Conservation (phyloP, 2,888 invertebrate species). For the Nematopogon swammerdamellus region DNA sequence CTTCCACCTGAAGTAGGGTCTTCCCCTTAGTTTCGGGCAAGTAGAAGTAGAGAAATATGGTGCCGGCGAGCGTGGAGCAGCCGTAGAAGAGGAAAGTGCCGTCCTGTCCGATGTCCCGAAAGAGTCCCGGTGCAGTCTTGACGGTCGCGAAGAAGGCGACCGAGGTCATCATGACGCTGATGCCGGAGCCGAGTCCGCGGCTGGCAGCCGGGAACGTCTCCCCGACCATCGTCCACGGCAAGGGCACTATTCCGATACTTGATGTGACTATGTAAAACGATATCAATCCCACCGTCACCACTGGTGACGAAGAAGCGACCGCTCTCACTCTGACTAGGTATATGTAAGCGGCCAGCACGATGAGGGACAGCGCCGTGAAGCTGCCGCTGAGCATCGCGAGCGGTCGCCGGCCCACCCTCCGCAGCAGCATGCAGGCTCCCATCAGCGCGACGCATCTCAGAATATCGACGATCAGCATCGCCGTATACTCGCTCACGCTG, state of each 20-base stretch:
- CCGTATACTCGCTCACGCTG: constrained; percentile 56
- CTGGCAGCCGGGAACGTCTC: constrained; percentile 66
- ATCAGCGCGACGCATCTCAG: constrained; percentile 59
- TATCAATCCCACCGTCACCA: constrained; percentile 47
- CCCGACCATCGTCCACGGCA: constrained; percentile 75
- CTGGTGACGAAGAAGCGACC: constrained; percentile 26
- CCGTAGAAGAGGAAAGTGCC: constrained; percentile 65
- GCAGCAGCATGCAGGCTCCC: constrained; percentile 58
- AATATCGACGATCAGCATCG: constrained; percentile 63
- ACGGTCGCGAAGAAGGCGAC: constrained; percentile 65
- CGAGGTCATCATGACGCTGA: constrained; percentile 64
- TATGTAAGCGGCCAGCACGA: constrained; percentile 48
- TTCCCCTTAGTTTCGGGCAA: constrained; percentile 69
- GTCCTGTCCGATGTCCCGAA: constrained; percentile 50
- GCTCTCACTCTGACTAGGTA: constrained; percentile 27
- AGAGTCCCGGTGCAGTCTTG: constrained; percentile 63
- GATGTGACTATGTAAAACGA: constrained; percentile 58
- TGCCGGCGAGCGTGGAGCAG: constrained; percentile 55
- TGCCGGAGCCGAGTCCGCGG: constrained; percentile 66
- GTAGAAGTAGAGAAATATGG: constrained; percentile 55
- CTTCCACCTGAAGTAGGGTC: constrained; percentile 65
- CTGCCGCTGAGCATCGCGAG: constrained; percentile 62
- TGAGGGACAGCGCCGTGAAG: constrained; percentile 58
- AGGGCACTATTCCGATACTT: constrained; percentile 58
- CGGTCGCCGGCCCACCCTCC: constrained; percentile 58